Evolutionary conservation across 2,113 vertebrate species (phyloP).

Genomic region (Zosterops lateralis): DNA sequence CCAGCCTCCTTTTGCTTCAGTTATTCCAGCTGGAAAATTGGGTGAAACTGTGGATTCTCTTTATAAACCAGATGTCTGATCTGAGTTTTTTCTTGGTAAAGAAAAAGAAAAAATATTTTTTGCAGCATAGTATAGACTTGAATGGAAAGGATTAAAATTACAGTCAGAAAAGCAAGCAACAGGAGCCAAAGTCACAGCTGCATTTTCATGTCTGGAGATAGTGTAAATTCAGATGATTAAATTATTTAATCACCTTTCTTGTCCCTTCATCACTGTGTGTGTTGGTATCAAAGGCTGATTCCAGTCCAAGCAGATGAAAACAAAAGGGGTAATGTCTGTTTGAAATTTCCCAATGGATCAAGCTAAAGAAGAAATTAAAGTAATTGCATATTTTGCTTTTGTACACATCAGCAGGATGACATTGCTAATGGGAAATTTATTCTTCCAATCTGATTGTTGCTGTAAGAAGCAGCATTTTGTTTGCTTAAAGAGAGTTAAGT

Average conservation of each 20-base stretch:
- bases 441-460: background rate
- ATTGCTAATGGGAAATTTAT: background rate
- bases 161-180: background rate
- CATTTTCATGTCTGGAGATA: background rate
- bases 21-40: conserved; percentile 6
- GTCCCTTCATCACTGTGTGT: background rate
- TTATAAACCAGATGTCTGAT: conserved; percentile 16
- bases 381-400: background rate
- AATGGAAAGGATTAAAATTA: background rate
- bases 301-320: background rate
- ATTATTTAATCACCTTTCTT: conserved; percentile 20
- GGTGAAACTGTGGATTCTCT: background rate
- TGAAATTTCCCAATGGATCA: conserved; percentile 7
- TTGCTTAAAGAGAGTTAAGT: background rate
- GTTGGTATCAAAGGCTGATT: background rate
- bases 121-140: background rate
- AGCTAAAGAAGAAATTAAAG: conserved; percentile 13
- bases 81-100: conserved; percentile 14
- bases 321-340: background rate
- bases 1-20: conserved; percentile 34
- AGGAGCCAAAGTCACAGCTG: background rate
- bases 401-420: background rate
- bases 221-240: conserved; percentile 1
- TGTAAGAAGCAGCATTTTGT: background rate
- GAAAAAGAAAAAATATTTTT: background rate